These are phyloP conservation scores for Heterocephalus glaber DNA, from an alignment of 2,113 vertebrate genomes.

Conservation along the genomic window DNA sequence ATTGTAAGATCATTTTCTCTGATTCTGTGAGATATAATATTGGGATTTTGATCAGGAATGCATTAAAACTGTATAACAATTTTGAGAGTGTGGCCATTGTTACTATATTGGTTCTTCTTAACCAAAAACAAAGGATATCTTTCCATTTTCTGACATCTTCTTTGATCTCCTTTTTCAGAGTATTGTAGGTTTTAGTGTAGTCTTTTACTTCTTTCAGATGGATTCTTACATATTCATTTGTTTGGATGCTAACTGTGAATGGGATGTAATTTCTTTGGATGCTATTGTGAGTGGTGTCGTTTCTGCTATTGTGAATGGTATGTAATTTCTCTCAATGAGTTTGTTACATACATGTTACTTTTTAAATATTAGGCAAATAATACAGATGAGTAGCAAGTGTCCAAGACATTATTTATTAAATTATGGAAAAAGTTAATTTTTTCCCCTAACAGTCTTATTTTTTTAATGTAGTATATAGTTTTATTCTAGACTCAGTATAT, in stretches of 20 bases:
- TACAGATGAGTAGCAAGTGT: not conserved
- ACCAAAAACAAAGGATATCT: not conserved
- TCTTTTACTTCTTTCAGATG: not conserved
- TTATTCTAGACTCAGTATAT: not conserved
- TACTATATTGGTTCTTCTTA: not conserved
- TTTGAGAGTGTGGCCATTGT: not conserved
- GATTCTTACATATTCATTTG: not conserved
- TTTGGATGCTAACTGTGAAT: not conserved
- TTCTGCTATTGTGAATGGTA: too few relatives aligned
- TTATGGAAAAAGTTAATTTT: not conserved
- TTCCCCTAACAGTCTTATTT: not conserved
- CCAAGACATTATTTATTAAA: not conserved
- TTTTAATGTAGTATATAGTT: not conserved
- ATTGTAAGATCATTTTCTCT: not conserved
- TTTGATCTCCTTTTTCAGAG: not conserved
- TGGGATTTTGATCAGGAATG: not conserved
- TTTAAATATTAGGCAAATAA: not conserved
- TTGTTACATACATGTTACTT: not conserved
- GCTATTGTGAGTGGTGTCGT: not conserved
- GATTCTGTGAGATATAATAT: not conserved
- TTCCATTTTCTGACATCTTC: not conserved
- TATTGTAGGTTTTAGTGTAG: not conserved
- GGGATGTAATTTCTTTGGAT: too few relatives aligned
- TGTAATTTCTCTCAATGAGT: not conserved
- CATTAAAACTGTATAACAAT: not conserved